Conservation (phyloP, 2,113 vertebrate species). For the Toxostoma redivivum region DNA sequence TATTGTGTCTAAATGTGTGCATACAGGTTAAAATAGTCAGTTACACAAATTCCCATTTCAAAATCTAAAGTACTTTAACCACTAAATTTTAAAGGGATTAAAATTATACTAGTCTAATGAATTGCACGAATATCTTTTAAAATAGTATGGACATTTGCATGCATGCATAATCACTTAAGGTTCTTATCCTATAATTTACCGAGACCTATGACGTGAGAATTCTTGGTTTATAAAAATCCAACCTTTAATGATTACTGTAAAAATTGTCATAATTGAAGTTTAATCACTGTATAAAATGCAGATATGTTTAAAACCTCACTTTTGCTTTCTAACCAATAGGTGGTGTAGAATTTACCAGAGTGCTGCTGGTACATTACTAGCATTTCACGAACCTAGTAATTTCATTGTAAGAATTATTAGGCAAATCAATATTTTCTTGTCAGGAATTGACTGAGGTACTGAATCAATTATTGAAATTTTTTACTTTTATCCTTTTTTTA, state of each 20-base stretch:
- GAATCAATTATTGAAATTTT: not conserved
- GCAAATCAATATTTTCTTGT: not conserved
- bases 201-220: not conserved
- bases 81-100: not conserved
- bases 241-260: not conserved
- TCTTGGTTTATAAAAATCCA: constrained; percentile 19
- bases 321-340: not conserved
- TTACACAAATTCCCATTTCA: not conserved
- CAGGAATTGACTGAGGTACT: not conserved
- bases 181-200: not conserved
- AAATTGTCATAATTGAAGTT: not conserved
- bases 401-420: not conserved
- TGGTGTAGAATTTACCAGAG: not conserved
- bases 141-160: not conserved
- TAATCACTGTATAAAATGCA: not conserved
- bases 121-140: not conserved
- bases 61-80: not conserved
- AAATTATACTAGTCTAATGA: not conserved
- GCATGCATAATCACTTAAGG: not conserved
- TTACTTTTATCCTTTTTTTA: not conserved
- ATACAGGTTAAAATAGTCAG: not conserved
- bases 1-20: not conserved
- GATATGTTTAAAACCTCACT: not conserved
- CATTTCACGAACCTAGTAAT: not conserved
- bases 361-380: not conserved